Percentiles rank a stretch among this genome's conserved stretches.
These are phyloP conservation scores for Ctenodactylus gundi DNA, from an alignment of 2,113 vertebrate species.

Conservation along the genomic window DNA sequence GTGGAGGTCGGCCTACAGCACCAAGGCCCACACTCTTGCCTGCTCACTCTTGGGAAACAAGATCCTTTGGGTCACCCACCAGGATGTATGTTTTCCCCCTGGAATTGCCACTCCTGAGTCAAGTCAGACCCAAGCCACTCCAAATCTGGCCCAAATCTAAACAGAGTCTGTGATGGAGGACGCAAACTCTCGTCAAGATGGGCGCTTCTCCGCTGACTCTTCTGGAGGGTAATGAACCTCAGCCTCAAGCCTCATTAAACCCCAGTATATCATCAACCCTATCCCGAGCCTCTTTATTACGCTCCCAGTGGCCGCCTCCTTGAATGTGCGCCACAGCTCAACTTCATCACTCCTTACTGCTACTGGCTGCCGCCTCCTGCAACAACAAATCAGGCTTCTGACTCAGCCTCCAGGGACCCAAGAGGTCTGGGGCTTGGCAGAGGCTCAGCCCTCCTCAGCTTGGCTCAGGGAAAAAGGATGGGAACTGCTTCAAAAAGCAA, in stretches of 20 bases:
- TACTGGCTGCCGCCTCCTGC: slow-evolving; percentile 18
- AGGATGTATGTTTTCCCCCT: not conserved
- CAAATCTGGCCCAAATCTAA: not conserved
- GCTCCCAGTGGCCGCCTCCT: not conserved
- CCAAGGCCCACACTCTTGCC: not conserved
- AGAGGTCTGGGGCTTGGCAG: not conserved
- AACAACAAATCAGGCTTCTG: not conserved
- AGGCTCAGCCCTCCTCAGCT: not conserved
- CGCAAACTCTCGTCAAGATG: not conserved
- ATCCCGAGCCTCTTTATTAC: not conserved
- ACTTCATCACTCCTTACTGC: slow-evolving; percentile 18
- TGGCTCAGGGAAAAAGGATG: not conserved
- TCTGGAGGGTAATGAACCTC: slow-evolving; percentile 52
- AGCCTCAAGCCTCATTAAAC: slow-evolving; percentile 67
- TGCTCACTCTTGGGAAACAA: not conserved
- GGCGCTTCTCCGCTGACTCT: not conserved
- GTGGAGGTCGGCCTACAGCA: rapidly evolving
- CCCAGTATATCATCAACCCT: slow-evolving; percentile 59
- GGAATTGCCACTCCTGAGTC: not conserved
- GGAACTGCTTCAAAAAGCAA: not conserved
- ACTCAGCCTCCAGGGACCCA: slow-evolving; percentile 4
- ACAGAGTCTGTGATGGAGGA: not conserved
- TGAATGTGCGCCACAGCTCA: not conserved
- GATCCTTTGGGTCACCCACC: not conserved
- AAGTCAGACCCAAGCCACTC: not conserved